Evolutionary conservation across 1,140 invertebrate genomes (phyloP).

Genomic region (Rhagoletis pomonella): DNA sequence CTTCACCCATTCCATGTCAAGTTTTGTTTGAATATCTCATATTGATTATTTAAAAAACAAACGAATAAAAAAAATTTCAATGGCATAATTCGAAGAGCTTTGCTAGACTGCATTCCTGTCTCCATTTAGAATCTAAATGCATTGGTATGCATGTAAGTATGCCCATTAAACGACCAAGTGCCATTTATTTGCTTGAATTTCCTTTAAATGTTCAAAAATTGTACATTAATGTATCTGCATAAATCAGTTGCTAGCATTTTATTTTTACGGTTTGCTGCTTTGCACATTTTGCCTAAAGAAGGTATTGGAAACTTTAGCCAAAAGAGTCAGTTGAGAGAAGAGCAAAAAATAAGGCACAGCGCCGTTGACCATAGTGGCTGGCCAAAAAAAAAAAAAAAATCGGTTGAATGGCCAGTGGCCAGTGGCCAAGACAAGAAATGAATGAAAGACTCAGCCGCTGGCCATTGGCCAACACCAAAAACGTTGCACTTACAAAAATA

Average conservation of each 20-base stretch:
- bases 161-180: background rate
- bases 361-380: background rate
- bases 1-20: too few species aligned
- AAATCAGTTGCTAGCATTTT: slow-evolving; percentile 33
- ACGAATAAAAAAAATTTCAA: too few species aligned
- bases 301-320: background rate
- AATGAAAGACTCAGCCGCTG: slow-evolving; percentile 10
- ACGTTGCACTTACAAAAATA: too few species aligned
- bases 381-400: too few species aligned
- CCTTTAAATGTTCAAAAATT: slow-evolving; percentile 50
- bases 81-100: too few species aligned
- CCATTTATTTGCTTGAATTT: slow-evolving; percentile 49
- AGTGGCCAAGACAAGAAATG: slow-evolving; percentile 27
- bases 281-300: background rate
- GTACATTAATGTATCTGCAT: slow-evolving; percentile 52
- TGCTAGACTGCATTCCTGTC: too few species aligned
- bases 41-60: too few species aligned
- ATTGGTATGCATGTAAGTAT: background rate
- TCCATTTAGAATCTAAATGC: background rate
- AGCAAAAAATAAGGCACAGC: background rate
- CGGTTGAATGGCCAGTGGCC: slow-evolving; percentile 32
- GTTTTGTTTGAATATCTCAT: too few species aligned
- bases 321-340: background rate
- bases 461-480: background rate
- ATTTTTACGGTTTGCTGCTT: background rate